A percentile compares a stretch with the other conserved stretches of the same genome.
These are phyloP conservation scores for Dryomyza anilis DNA, from an alignment of 2,888 invertebrate genomes.

Conservation along the genomic window DNA sequence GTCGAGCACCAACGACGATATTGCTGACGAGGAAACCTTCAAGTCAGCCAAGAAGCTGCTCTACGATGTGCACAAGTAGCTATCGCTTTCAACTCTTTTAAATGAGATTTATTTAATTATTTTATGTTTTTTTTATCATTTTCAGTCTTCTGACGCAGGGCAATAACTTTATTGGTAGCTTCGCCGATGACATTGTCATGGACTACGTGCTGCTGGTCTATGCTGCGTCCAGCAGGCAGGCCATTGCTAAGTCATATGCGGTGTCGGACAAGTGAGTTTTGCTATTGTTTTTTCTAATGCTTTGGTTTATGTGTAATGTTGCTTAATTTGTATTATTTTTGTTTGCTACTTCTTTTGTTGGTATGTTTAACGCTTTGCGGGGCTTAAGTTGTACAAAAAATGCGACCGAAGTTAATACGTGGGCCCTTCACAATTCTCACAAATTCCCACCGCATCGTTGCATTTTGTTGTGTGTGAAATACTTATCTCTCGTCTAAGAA, in stretches of 20 bases:
- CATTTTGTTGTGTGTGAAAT: no score
- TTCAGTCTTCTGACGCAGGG: constrained; percentile 47
- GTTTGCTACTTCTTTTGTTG: no score
- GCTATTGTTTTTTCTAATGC: no score
- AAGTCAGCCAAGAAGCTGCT: constrained; percentile 49
- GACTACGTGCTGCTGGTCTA: constrained; percentile 53
- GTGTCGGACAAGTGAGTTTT: constrained; percentile 52
- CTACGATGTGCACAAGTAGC: constrained; percentile 50
- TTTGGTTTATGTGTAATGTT: no score
- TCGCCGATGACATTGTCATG: constrained; percentile 37
- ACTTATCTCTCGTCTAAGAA: no score
- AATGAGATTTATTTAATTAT: constrained; percentile 1
- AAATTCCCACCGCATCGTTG: no score
- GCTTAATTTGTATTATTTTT: no score
- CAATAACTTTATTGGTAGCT: constrained; percentile 45
- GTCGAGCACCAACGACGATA: constrained; percentile 70
- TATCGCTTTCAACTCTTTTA: background rate
- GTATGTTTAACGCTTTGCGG: no score
- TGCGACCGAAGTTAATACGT: no score
- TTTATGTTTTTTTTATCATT: background rate
- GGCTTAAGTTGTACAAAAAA: no score
- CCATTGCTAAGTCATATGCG: constrained; percentile 50
- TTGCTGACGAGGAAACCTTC: constrained; percentile 59
- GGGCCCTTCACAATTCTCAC: no score
- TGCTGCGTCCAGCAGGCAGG: constrained; percentile 42